phyloP scores from a whole-genome alignment of 2,113 vertebrate genomes.

The Colistium nudipinnis region DNA sequence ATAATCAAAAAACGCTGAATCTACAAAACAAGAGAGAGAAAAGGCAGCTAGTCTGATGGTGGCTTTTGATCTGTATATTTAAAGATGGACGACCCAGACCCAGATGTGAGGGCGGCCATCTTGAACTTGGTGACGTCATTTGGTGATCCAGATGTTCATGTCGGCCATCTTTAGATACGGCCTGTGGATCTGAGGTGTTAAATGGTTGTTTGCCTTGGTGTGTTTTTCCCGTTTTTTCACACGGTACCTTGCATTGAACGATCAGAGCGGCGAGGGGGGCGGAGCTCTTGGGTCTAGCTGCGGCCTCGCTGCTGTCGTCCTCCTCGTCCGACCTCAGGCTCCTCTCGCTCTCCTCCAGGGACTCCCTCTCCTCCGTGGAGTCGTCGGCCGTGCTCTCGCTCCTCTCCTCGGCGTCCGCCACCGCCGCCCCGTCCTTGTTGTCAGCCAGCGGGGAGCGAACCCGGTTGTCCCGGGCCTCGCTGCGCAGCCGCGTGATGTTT shows the following conservation, averaged over 20 bases:
- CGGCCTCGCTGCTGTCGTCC: constrained; percentile 68
- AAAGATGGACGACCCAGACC: no score
- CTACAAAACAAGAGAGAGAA: background rate
- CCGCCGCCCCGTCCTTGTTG: constrained; percentile 66
- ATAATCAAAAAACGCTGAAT: constrained; percentile 47
- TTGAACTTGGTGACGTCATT: no score
- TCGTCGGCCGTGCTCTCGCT: constrained; percentile 82
- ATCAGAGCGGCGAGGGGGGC: constrained; percentile 76
- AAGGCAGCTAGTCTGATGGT: no score
- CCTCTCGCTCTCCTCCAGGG: constrained; percentile 82
- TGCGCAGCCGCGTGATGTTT: constrained; percentile 83
- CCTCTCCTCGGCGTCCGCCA: constrained; percentile 73
- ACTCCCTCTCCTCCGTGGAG: constrained; percentile 82
- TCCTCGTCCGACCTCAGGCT: constrained; percentile 83
- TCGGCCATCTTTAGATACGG: no score
- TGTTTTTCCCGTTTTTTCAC: no score
- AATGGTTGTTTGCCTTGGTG: no score
- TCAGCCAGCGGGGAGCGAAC: constrained; percentile 83
- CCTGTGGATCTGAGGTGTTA: no score
- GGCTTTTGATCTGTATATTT: no score
- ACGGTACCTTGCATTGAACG: constrained; percentile 89
- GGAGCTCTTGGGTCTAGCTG: constrained; percentile 56
- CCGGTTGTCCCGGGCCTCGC: constrained; percentile 74
- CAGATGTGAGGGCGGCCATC: no score
- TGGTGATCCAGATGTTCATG: no score